Base-by-base conservation (phyloP, 2,888 invertebrate genomes). In the Eurytoma californica region DNA sequence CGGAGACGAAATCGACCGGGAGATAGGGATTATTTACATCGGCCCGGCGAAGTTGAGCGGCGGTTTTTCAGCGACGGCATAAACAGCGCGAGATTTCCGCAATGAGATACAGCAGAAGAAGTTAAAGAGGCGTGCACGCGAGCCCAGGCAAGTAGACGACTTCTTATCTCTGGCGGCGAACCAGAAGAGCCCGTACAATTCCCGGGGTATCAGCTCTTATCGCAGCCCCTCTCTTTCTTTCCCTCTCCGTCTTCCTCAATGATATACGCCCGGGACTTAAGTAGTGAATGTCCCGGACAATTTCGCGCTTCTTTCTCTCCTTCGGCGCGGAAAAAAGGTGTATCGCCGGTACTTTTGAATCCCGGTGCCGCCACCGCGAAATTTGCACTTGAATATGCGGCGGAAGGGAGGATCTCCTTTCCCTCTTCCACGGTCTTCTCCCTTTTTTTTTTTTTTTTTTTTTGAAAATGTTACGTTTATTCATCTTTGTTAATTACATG, bases 91-190 rank as follows among this genome's bases (percentile, higher is more conserved):
- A 77, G 66, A 77, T 77, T 58, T 53, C 58, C 77, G 65, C 58
- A 53, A 70, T 14, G 66, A 77, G 77, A 72, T 77, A 66, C 47
- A 70, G 3, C 20, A n/a, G 73, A 58, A 74, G 66, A 74, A 66
- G 66, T 66, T 66, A 57, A 58, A 66, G 55, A 66, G 73, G 58
- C 66, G 58, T 67, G 58, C 65, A 14, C 49, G 9, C 61, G 51
- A 51, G 30, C 14, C 16, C 13, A 13, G 16, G 18, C 18, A 30
- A 14, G n/a, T 30, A 20, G 13, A 55, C 3, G 58, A 66, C 60
- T 72, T 61, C 80, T 83, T 83, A 80, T 83, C 82, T 83, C 67
- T 58, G 74, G 77, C 72, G 76, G 80, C 76, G 72, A 79, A 78
- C 73, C 73, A 80, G 79, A 79, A 80, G 79, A 63, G 39, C 60